A percentile compares a stretch with the other conserved stretches of the same genome.
phyloP scores from a whole-genome alignment of 2,888 invertebrate genomes.

The Ypsolopha scabrella region DNA sequence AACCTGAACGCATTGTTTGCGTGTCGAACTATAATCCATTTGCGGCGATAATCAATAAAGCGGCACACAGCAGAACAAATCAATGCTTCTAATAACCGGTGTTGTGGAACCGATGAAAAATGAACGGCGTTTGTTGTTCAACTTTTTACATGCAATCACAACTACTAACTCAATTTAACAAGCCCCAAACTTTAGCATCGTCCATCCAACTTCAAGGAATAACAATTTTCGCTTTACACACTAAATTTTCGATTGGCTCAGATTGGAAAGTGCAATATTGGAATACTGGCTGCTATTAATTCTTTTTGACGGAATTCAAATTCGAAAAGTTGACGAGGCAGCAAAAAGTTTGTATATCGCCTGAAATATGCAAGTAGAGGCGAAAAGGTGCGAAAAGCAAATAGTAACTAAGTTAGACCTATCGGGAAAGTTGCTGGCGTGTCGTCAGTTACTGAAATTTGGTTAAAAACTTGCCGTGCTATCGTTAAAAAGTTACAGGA shows the following conservation, averaged over 20 bases:
- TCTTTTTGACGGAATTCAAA: neutral
- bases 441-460: slow-evolving; percentile 46
- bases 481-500: slow-evolving; percentile 63
- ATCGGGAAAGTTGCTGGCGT: slow-evolving; percentile 9
- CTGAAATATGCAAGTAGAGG: slow-evolving; percentile 2
- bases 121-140: slow-evolving; percentile 11
- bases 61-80: slow-evolving; percentile 42
- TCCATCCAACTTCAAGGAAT: no score
- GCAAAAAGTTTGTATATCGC: neutral
- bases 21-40: slow-evolving; percentile 51
- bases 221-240: no score
- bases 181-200: neutral
- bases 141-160: slow-evolving; percentile 20
- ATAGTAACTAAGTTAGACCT: slow-evolving; percentile 7
- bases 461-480: slow-evolving; percentile 59
- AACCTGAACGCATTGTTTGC: slow-evolving; percentile 22
- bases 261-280: neutral
- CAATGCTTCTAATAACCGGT: slow-evolving; percentile 50
- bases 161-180: slow-evolving; percentile 1
- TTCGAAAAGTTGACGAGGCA: neutral
- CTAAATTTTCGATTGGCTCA: no score
- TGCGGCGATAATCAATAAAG: slow-evolving; percentile 53
- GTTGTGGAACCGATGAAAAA: slow-evolving; percentile 30
- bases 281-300: neutral
- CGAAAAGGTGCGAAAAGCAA: slow-evolving; percentile 5